Evolutionary conservation across 2,888 invertebrate genomes (phyloP).

Genomic region (Andricus quercusramuli): DNA sequence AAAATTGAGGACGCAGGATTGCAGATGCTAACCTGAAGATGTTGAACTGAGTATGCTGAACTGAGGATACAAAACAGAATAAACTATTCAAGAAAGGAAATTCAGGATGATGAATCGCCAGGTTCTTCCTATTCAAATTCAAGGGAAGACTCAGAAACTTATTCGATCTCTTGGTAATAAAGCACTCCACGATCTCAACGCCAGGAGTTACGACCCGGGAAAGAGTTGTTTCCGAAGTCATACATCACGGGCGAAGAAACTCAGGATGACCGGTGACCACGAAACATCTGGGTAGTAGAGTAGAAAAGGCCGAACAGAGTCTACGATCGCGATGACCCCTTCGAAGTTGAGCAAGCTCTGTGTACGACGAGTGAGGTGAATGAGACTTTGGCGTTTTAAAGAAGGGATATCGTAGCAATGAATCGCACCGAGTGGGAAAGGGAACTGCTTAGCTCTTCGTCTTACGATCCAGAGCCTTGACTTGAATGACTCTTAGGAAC

Average conservation of each 20-base stretch:
- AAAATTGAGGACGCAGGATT: background rate
- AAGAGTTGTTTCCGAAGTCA: conserved; percentile 22
- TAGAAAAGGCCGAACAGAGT: background rate
- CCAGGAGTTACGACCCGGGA: conserved; percentile 2
- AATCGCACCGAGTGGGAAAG: conserved; percentile 4
- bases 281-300: conserved; percentile 17
- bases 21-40: background rate
- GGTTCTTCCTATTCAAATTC: background rate
- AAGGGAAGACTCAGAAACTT: conserved; percentile 3
- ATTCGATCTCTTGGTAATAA: conserved; percentile 11
- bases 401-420: background rate
- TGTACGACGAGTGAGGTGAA: conserved; percentile 1
- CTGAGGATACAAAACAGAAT: background rate
- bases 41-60: background rate
- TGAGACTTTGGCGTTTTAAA: conserved; percentile 9
- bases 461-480: background rate
- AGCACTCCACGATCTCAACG: conserved; percentile 1
- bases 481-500: conserved; percentile 27
- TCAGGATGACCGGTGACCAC: conserved; percentile 13
- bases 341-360: conserved; percentile 10
- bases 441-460: background rate
- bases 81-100: background rate
- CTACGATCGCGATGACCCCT: conserved; percentile 21
- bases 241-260: conserved; percentile 17
- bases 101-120: background rate